phyloP scores from a whole-genome alignment of 2,797 vertebrate species.

The Synaphobranchus kaupii region DNA sequence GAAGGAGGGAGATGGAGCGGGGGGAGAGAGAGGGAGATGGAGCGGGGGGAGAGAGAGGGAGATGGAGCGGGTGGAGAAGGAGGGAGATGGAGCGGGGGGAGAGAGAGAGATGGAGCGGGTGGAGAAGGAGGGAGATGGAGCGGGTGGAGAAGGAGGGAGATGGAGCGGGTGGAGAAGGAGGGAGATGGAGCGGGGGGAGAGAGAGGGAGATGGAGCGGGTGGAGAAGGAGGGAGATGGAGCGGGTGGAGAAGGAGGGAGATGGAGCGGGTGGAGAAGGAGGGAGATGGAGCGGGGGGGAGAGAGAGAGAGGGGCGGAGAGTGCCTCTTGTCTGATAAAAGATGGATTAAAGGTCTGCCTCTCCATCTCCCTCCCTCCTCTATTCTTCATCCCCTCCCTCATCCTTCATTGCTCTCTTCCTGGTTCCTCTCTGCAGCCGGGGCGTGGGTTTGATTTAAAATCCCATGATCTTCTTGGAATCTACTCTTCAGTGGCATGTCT shows the following conservation, averaged over 20 bases:
- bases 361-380: conserved; percentile 9
- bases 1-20: neutral
- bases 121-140: neutral
- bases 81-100: neutral
- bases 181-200: too few species aligned
- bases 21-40: too few species aligned
- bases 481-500: neutral
- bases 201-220: too few species aligned
- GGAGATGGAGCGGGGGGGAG: neutral
- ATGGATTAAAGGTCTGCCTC: conserved; percentile 42
- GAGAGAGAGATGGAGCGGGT: conserved; percentile 24
- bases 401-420: neutral
- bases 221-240: too few species aligned
- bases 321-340: conserved; percentile 55
- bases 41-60: too few species aligned
- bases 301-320: conserved; percentile 24
- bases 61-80: neutral
- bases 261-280: too few species aligned
- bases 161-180: neutral
- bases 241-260: too few species aligned
- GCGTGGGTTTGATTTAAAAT: too few species aligned
- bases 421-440: neutral
- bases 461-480: neutral
- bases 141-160: too few species aligned
- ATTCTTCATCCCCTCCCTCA: too few species aligned